Evolutionary conservation across 2,888 invertebrate species (phyloP).

Genomic region (Nebria brevicollis): DNA sequence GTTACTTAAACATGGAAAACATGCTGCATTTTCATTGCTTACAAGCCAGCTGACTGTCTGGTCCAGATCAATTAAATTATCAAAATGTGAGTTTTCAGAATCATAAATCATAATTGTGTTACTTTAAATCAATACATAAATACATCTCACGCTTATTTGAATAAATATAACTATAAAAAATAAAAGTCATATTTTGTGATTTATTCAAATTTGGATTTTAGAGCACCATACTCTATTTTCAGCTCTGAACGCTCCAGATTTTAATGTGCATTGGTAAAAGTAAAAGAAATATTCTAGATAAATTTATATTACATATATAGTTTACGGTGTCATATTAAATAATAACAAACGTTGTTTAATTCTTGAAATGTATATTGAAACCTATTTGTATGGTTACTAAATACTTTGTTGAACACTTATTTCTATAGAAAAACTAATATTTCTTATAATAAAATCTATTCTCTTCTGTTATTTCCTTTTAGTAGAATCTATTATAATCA

Average conservation of each 20-base stretch:
- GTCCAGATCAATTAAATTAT: conserved; percentile 55
- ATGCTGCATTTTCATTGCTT: conserved; percentile 55
- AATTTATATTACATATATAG: not conserved
- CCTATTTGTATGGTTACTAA: not conserved
- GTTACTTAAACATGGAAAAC: conserved; percentile 56
- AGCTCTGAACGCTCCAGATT: not conserved
- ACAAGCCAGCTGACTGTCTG: conserved; percentile 62
- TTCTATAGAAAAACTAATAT: not conserved
- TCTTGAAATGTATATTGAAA: not conserved
- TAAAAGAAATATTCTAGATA: not conserved
- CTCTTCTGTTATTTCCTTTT: not conserved
- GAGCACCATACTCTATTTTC: not conserved
- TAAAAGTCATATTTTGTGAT: not conserved
- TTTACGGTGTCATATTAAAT: not conserved
- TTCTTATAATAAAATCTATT: not conserved
- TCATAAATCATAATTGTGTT: conserved; percentile 15
- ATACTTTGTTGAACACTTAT: not conserved
- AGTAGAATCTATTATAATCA: not conserved
- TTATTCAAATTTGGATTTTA: not conserved
- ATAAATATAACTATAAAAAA: not conserved
- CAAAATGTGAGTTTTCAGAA: conserved; percentile 39
- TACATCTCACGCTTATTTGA: not conserved
- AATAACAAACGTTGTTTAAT: not conserved
- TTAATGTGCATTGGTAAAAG: not conserved
- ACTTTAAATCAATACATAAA: not conserved